A percentile compares a stretch with the other conserved stretches of the same genome.
phyloP scores from a whole-genome alignment of 2,113 vertebrate species.

The Furnarius figulus region DNA sequence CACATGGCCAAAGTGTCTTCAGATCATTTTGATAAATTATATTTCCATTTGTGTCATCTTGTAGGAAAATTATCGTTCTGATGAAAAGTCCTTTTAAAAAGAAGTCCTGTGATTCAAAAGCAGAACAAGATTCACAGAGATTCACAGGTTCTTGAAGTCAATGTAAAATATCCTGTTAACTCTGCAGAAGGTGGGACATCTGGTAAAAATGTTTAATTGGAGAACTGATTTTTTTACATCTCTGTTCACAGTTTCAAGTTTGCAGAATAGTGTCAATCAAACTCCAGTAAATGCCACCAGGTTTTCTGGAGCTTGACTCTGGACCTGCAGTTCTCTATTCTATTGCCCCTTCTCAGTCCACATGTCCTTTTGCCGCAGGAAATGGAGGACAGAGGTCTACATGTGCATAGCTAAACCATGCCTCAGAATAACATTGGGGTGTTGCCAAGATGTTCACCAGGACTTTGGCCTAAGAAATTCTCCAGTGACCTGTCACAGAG shows the following conservation, averaged over 20 bases:
- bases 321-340: not conserved
- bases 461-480: not conserved
- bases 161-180: not conserved
- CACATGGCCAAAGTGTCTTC: not conserved
- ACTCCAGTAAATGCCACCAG: fast-evolving
- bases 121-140: not conserved
- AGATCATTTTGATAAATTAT: not conserved
- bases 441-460: not conserved
- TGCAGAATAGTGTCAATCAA: not conserved
- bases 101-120: not conserved
- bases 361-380: not conserved
- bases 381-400: not conserved
- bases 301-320: not conserved
- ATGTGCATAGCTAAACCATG: not conserved
- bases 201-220: not conserved
- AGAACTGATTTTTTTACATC: not conserved
- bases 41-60: not conserved
- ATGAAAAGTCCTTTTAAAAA: not conserved
- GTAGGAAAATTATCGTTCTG: not conserved
- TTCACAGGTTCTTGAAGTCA: not conserved
- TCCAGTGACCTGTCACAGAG: not conserved
- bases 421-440: fast-evolving
- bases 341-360: not conserved
- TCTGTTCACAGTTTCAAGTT: not conserved
- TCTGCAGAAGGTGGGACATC: not conserved